A percentile compares a stretch with the other conserved stretches of the same genome.
phyloP scores from a whole-genome alignment of 1,140 invertebrate genomes.

The Drosophila bocki region DNA sequence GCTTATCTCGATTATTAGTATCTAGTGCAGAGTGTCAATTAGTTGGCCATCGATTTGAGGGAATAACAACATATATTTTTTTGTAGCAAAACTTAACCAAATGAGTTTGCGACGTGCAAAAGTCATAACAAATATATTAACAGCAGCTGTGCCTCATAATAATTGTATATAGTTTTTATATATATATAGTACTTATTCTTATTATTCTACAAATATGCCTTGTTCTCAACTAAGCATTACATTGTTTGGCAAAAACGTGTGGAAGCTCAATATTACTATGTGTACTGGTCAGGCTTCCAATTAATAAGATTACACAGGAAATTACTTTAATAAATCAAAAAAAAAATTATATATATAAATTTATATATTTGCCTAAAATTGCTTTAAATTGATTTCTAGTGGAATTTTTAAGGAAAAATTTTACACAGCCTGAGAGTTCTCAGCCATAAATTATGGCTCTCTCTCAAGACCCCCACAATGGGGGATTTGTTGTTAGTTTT shows the following conservation, averaged over 20 bases:
- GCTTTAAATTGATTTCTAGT: neutral
- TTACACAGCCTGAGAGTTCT: neutral
- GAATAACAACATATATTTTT: neutral
- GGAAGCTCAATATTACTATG: neutral
- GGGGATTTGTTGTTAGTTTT: neutral
- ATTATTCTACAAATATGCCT: neutral
- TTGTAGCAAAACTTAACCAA: neutral
- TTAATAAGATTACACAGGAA: neutral
- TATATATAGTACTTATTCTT: no score
- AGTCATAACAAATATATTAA: neutral
- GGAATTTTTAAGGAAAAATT: neutral
- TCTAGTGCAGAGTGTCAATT: conserved; percentile 18
- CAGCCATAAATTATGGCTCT: neutral
- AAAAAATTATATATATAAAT: neutral
- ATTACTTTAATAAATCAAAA: no score
- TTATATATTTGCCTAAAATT: neutral
- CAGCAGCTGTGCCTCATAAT: neutral
- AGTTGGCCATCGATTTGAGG: neutral
- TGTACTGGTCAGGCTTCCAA: neutral
- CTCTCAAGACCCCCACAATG: neutral
- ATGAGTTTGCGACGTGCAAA: conserved; percentile 14
- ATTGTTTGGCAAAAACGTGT: conserved; percentile 9
- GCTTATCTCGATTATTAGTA: conserved; percentile 35
- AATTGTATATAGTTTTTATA: neutral
- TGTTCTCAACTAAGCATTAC: conserved; percentile 6